These are phyloP conservation scores for Hedychridium roseum DNA, from an alignment of 2,888 invertebrate genomes.

Conservation along the genomic window DNA sequence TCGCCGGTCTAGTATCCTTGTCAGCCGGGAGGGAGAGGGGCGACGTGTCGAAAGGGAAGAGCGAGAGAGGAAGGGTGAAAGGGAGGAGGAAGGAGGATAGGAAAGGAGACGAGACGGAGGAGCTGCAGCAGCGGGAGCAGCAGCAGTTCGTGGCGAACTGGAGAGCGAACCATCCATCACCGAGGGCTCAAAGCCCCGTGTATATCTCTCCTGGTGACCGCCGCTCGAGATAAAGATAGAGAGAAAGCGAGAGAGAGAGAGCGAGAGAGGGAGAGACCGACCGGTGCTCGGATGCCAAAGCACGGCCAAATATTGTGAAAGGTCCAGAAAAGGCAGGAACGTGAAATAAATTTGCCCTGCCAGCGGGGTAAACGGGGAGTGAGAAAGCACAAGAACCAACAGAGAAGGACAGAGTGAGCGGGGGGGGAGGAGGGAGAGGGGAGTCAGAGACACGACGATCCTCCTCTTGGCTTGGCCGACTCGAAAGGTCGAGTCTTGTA, in stretches of 20 bases:
- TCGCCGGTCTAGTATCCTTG: slow-evolving; percentile 33
- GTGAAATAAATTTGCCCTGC: slow-evolving; percentile 57
- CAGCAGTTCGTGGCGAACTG: slow-evolving; percentile 34
- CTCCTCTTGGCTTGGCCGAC: slow-evolving; percentile 32
- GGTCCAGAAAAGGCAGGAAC: slow-evolving; percentile 63
- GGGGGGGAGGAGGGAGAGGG: slow-evolving; percentile 24
- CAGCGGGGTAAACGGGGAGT: slow-evolving; percentile 30
- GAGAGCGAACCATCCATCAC: slow-evolving; percentile 59
- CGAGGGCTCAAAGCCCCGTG: slow-evolving; percentile 55
- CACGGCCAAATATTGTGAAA: slow-evolving; percentile 64
- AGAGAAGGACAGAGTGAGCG: slow-evolving; percentile 13
- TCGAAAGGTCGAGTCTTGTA: slow-evolving; percentile 45
- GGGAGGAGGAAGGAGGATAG: slow-evolving; percentile 17
- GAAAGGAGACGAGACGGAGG: slow-evolving; percentile 21
- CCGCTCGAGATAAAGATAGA: no score
- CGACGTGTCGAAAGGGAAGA: slow-evolving; percentile 21
- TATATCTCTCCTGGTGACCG: slow-evolving; percentile 55
- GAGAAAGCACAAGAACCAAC: slow-evolving; percentile 21
- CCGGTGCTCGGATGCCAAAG: slow-evolving; percentile 48
- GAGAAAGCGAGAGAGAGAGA: no score
- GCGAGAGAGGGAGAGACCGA: no score
- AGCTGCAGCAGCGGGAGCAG: slow-evolving; percentile 23
- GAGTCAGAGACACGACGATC: slow-evolving; percentile 20
- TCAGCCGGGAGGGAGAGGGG: slow-evolving; percentile 32
- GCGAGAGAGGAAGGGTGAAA: slow-evolving; percentile 17